Evolutionary conservation across 2,888 invertebrate genomes (phyloP).

Genomic region (Eupithecia vulgata): DNA sequence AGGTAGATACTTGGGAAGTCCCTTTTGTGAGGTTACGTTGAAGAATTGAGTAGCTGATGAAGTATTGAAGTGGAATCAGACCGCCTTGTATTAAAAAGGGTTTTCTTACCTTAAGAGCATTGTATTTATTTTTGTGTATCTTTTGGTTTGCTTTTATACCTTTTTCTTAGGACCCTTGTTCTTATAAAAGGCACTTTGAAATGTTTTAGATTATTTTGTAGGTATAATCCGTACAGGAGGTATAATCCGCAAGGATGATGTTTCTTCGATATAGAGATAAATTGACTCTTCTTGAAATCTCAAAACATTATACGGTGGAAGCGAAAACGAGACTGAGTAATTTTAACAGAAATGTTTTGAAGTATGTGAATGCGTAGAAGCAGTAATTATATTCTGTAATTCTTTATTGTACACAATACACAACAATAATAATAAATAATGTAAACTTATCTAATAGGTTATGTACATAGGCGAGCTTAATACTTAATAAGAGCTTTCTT

Average conservation of each 20-base stretch:
- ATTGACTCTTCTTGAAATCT: not conserved
- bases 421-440: no score
- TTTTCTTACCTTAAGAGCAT: constrained; percentile 12
- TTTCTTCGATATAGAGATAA: not conserved
- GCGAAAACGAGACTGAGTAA: not conserved
- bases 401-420: no score
- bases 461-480: no score
- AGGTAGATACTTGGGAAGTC: constrained; percentile 35
- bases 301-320: not conserved
- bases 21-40: constrained; percentile 32
- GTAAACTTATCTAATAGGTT: no score
- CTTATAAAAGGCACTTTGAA: not conserved
- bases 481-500: no score
- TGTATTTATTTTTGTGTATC: not conserved
- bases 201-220: not conserved
- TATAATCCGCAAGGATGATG: not conserved
- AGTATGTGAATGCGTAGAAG: not conserved
- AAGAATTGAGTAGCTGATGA: constrained; percentile 46
- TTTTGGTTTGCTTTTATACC: constrained; percentile 15
- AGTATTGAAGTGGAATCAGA: constrained; percentile 39
- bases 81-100: constrained; percentile 29
- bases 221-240: no score
- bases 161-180: not conserved
- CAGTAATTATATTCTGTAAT: not conserved
- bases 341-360: not conserved